Evolutionary conservation across 2,888 invertebrate species (phyloP), one percentile per base, ranked within the genome.

Genomic region (Rhagonycha fulva): DNA sequence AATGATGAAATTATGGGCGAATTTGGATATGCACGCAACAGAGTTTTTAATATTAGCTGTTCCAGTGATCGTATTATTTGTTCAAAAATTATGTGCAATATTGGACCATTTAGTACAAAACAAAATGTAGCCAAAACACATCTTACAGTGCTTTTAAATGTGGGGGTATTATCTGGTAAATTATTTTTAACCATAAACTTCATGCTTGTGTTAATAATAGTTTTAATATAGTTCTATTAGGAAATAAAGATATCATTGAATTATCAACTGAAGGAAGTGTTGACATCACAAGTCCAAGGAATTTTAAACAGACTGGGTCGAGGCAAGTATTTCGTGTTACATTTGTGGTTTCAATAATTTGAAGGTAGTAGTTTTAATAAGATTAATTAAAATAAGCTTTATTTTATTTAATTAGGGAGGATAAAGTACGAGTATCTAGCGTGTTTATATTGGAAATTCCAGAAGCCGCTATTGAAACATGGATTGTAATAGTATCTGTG

Each of bases 401-500:
- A n/a, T 47, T 47, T 47, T 47, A 7, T 47, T n/a, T n/a, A n/a
- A 47, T n/a, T n/a, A 84, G 84, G 76, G 81, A 85, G 0, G 84
- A 88, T 75, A 72, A 14, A 12, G 78, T 80, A 14, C 77, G 79
- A 11, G 83, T 88, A n/a, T 83, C 84, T 26, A 88, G 86, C 70
- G 83, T 86, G 19, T 88, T 89, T 70, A 77, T 88, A 9, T 86
- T 86, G 14, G 84, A 86, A 19, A 82, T 84, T 4, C 70, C 80
- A 9, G 83, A 82, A 14, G 75, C 80, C 69, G 78, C 71, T 7
- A 82, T 86, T 19, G 88, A 87, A 26, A 83, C 88, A 14, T 90
- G 90, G 90, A 86, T 89, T 63, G 86, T 87, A 70, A 87, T 90
- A 47, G 75, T 89, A 2, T 86, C 90, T 1, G 84, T 87, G 14